Percentiles rank a stretch among this genome's conserved stretches.
phyloP scores from a whole-genome alignment of 1,140 invertebrate genomes.

The Caenorhabditis latens region DNA sequence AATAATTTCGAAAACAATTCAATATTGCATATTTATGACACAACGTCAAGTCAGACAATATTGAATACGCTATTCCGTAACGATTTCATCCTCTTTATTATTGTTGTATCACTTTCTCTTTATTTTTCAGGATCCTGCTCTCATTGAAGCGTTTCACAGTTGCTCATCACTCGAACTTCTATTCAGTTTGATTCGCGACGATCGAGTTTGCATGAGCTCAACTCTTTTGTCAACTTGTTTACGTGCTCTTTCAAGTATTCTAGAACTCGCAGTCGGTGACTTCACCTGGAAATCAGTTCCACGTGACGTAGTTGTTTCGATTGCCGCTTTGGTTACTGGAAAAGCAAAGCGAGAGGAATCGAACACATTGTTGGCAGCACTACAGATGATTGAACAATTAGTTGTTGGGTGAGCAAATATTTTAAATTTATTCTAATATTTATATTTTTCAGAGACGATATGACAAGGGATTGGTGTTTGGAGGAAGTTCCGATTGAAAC shows the following conservation, averaged over 20 bases:
- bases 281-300: slow-evolving; percentile 45
- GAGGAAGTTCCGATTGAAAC: slow-evolving; percentile 67
- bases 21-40: too few relatives aligned
- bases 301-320: slow-evolving; percentile 4
- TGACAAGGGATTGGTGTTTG: slow-evolving; percentile 57
- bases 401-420: slow-evolving; percentile 16
- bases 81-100: too few relatives aligned
- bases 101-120: too few relatives aligned
- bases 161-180: slow-evolving; percentile 31
- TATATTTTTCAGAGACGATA: slow-evolving; percentile 61
- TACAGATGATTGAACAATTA: slow-evolving; percentile 68
- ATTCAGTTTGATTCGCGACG: slow-evolving; percentile 9
- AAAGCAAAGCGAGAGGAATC: slow-evolving; percentile 71
- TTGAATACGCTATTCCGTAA: too few relatives aligned
- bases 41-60: too few relatives aligned
- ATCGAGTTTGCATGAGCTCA: slow-evolving; percentile 38
- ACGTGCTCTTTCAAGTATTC: slow-evolving; percentile 34
- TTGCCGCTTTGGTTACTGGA: slow-evolving; percentile 61
- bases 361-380: slow-evolving; percentile 66
- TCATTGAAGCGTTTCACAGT: slow-evolving; percentile 39
- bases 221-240: slow-evolving; percentile 13
- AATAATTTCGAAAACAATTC: too few relatives aligned
- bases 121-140: slow-evolving; percentile 56
- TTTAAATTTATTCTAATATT: slow-evolving; percentile 28
- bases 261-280: slow-evolving; percentile 28